A percentile compares a stretch with the other conserved stretches of the same genome.
Conservation (phyloP, 2,888 invertebrate genomes). For the Calliphora vomitoria region DNA sequence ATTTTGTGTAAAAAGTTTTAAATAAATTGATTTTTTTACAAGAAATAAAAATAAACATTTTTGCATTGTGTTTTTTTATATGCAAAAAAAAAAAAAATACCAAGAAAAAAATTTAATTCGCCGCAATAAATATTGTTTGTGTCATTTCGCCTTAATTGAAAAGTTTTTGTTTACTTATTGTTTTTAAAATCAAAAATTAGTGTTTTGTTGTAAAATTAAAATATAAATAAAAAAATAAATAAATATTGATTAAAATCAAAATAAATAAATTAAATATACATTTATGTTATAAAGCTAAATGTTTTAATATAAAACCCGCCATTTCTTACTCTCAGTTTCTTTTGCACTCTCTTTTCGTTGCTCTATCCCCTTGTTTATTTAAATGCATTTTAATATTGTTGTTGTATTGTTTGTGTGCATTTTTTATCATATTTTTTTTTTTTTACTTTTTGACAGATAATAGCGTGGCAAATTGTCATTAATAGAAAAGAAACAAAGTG, state of each 20-base stretch:
- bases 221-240: slow-evolving; percentile 4
- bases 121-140: slow-evolving; percentile 75
- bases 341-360: slow-evolving; percentile 59
- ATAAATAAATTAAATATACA: slow-evolving; percentile 16
- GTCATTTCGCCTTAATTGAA: slow-evolving; percentile 51
- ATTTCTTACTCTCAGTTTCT: slow-evolving; percentile 75
- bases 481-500: slow-evolving; percentile 46
- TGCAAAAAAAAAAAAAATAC: slow-evolving; percentile 78
- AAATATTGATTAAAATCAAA: neutral
- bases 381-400: slow-evolving; percentile 65
- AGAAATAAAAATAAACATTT: slow-evolving; percentile 36
- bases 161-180: slow-evolving; percentile 78
- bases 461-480: slow-evolving; percentile 71
- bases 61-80: slow-evolving; percentile 77
- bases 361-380: slow-evolving; percentile 71
- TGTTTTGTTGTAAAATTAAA: slow-evolving; percentile 11
- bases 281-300: slow-evolving; percentile 4
- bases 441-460: slow-evolving; percentile 72
- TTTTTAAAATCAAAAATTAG: slow-evolving; percentile 9
- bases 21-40: neutral
- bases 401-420: slow-evolving; percentile 54
- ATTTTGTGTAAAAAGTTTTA: slow-evolving; percentile 11
- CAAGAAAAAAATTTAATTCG: slow-evolving; percentile 79
- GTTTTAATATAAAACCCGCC: slow-evolving; percentile 77
- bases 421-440: slow-evolving; percentile 42